Conservation (phyloP, 2,113 vertebrate genomes). For the Benitochromis conjunctus region DNA sequence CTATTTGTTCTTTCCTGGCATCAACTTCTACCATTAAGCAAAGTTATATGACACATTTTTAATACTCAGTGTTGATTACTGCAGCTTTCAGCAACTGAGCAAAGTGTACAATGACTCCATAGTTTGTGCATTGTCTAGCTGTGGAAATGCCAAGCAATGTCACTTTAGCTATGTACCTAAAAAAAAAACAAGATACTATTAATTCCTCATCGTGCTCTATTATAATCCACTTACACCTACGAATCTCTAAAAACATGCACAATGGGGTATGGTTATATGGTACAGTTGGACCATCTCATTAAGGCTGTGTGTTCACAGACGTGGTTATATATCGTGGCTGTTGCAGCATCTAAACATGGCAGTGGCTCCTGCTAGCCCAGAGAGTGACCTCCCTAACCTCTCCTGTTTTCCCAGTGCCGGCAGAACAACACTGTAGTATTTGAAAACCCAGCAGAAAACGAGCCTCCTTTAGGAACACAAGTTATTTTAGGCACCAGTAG, state of each 20-base stretch:
- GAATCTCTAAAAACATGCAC: not conserved
- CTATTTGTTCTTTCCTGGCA: not conserved
- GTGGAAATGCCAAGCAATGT: not conserved
- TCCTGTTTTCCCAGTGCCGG: conserved; percentile 7
- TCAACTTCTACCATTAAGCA: not conserved
- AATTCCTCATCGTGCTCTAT: not conserved
- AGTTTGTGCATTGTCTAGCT: not conserved
- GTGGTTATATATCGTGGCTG: conserved; percentile 9
- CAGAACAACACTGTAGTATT: conserved; percentile 41
- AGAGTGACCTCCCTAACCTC: conserved; percentile 36
- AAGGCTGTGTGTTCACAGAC: conserved; percentile 29
- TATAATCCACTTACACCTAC: not conserved
- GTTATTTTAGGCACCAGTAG: conserved; percentile 58
- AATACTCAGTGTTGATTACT: not conserved
- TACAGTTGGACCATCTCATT: conserved; percentile 17
- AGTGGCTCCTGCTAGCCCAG: conserved; percentile 27
- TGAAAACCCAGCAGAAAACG: conserved; percentile 45
- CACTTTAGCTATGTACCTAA: not conserved
- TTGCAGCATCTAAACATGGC: conserved; percentile 48
- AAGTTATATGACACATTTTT: not conserved
- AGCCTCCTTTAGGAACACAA: conserved; percentile 20
- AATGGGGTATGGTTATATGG: not conserved
- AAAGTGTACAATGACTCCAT: not conserved
- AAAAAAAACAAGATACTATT: not conserved
- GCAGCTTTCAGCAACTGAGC: not conserved